These are phyloP conservation scores for Rapana venosa DNA, from an alignment of 2,888 invertebrate genomes.

Conservation along the genomic window DNA sequence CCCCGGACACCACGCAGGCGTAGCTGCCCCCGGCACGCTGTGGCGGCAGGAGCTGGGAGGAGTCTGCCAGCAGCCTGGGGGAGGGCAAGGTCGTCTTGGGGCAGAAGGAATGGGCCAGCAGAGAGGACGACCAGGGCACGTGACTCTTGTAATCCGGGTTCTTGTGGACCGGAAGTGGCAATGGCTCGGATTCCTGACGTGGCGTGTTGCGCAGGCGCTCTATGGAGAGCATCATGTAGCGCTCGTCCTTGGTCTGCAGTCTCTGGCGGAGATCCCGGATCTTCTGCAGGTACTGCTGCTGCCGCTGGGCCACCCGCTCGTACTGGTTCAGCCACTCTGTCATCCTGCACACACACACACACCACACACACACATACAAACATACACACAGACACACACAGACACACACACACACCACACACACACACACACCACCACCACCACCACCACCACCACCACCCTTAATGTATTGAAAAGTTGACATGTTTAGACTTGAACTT, in stretches of 20 bases:
- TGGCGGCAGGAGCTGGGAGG: neutral
- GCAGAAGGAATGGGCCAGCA: constrained; percentile 24
- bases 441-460: no score
- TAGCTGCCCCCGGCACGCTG: neutral
- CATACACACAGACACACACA: no score
- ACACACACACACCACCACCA: no score
- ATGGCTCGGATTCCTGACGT: neutral
- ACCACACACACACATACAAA: no score
- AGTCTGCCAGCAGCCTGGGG: neutral
- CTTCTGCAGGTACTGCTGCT: constrained; percentile 60
- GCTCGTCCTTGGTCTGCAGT: constrained; percentile 48
- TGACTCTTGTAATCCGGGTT: constrained; percentile 33
- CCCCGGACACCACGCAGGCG: constrained; percentile 28
- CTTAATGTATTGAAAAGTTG: no score
- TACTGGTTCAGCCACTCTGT: constrained; percentile 64
- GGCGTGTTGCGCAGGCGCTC: constrained; percentile 10
- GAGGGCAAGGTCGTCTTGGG: constrained; percentile 21
- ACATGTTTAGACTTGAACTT: no score
- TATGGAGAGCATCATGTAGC: constrained; percentile 35
- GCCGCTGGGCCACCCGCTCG: constrained; percentile 58
- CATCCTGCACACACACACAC: constrained; percentile 42
- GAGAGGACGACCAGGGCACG: constrained; percentile 24
- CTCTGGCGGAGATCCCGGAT: constrained; percentile 58
- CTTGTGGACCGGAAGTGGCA: neutral
- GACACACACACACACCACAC: no score